Base-by-base conservation (phyloP, 1,140 invertebrate species). In the Acromyrmex charruanus region DNA sequence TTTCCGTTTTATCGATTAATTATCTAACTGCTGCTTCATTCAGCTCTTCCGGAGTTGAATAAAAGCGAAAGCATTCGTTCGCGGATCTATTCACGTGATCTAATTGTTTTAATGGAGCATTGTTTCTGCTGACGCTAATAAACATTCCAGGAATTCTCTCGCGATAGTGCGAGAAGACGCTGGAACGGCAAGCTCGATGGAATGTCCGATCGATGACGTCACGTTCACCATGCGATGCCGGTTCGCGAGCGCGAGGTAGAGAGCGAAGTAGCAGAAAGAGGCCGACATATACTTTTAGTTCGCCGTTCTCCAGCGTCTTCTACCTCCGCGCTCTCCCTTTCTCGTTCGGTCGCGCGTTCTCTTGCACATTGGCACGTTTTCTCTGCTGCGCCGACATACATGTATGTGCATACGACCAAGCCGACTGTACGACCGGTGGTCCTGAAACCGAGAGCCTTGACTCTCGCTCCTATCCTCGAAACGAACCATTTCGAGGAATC, bases 181-280 rank as follows among this genome's bases (percentile, higher is more conserved):
- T 61, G 25, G 72, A 87, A 77, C 25, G 58, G 58, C 51, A 44
- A 89, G 90, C 87, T 86, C 87, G 79, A 80, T 91, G 92, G 91
- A 93, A 93, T 93, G 92, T 92, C 91, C 87, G 91, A 91, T 89
- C 87, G 82, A 79, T 93, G 91, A 93, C 92, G 92, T 93, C 91
- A 93, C 81, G 59, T 77, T 80, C 68, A 39, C 25, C 16, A 35
- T 51, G 80, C 51, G 28, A 44, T 28, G 85, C 66, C 53, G 49
- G 35, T 58, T 55, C 55, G 80, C 80, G 66, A 82, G 80, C 39
- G 53, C 31, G 58, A 28, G 16, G 53, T 55, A 72, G 68, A 72
- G 72, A 82, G 49, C n/a, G 31, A 28, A 66, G 84, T 21, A 31
- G 28, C 25, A 85, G 74, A 85, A 66, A 31, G 74, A 85, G 74